These are phyloP conservation scores for Diaprepes abbreviatus DNA, from an alignment of 2,888 invertebrate genomes.

Conservation along the genomic window DNA sequence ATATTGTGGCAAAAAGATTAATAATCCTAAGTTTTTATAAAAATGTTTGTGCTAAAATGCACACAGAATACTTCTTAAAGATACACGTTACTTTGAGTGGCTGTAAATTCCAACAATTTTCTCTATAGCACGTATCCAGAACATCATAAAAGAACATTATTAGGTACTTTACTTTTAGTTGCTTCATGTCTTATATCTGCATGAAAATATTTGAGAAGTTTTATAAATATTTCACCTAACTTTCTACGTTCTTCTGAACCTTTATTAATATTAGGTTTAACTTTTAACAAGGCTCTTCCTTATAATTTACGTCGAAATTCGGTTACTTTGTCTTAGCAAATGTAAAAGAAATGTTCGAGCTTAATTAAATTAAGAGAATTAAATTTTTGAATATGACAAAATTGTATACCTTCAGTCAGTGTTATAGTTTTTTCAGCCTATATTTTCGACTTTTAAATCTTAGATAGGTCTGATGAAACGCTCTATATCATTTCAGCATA, in stretches of 20 bases:
- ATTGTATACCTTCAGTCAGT: no score
- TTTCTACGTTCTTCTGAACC: background rate
- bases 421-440: no score
- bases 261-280: background rate
- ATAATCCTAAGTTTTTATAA: no score
- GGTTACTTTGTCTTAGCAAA: background rate
- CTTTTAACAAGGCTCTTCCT: background rate
- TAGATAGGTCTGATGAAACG: no score
- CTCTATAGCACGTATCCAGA: slow-evolving; percentile 13
- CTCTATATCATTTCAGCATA: no score
- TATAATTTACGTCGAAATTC: background rate
- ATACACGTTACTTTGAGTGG: background rate
- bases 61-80: background rate
- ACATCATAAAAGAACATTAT: slow-evolving; percentile 20
- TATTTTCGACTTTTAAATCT: no score
- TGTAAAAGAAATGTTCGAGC: slow-evolving; percentile 1
- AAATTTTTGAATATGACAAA: no score
- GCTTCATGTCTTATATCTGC: slow-evolving; percentile 9
- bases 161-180: slow-evolving; percentile 18
- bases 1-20: no score
- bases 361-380: background rate
- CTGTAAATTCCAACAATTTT: background rate
- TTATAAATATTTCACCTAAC: slow-evolving; percentile 17
- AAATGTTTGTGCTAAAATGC: no score
- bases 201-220: slow-evolving; percentile 18